phyloP scores from a whole-genome alignment of 2,888 invertebrate species.

The Teinopalpus imperialis region DNA sequence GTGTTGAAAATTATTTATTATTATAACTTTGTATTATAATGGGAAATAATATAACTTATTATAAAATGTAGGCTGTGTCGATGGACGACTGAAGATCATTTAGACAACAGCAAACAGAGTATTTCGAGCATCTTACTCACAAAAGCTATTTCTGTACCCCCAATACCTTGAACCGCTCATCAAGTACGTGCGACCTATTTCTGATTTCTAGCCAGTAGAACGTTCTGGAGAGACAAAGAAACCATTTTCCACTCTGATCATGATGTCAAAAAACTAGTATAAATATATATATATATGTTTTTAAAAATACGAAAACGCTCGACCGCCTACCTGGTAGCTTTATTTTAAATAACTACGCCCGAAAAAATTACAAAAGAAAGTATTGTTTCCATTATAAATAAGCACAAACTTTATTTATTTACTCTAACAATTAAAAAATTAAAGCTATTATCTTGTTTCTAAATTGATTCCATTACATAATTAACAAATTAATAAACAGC shows the following conservation, averaged over 20 bases:
- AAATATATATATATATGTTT: too few relatives aligned
- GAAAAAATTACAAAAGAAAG: too few relatives aligned
- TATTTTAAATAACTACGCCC: too few relatives aligned
- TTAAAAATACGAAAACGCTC: too few relatives aligned
- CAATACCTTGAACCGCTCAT: conserved; percentile 67
- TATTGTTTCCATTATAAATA: too few relatives aligned
- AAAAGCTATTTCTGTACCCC: conserved; percentile 58
- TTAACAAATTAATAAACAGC: too few relatives aligned
- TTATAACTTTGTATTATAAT: background rate
- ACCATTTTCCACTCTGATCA: conserved; percentile 25
- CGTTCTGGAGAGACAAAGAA: conserved; percentile 44
- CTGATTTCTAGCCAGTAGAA: conserved; percentile 49
- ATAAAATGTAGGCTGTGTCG: conserved; percentile 29
- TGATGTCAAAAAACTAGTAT: background rate
- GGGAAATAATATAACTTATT: conserved; percentile 13
- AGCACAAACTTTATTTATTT: too few relatives aligned
- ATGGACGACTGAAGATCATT: conserved; percentile 36
- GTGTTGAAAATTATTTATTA: too few relatives aligned
- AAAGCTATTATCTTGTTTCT: too few relatives aligned
- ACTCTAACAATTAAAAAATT: too few relatives aligned
- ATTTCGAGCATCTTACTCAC: conserved; percentile 67
- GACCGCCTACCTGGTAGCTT: too few relatives aligned
- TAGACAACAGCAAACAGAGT: conserved; percentile 51
- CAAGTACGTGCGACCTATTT: conserved; percentile 63
- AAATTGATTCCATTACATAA: too few relatives aligned